These are phyloP conservation scores for Regulus satrapa DNA, from an alignment of 2,113 vertebrate species.

Conservation along the genomic window DNA sequence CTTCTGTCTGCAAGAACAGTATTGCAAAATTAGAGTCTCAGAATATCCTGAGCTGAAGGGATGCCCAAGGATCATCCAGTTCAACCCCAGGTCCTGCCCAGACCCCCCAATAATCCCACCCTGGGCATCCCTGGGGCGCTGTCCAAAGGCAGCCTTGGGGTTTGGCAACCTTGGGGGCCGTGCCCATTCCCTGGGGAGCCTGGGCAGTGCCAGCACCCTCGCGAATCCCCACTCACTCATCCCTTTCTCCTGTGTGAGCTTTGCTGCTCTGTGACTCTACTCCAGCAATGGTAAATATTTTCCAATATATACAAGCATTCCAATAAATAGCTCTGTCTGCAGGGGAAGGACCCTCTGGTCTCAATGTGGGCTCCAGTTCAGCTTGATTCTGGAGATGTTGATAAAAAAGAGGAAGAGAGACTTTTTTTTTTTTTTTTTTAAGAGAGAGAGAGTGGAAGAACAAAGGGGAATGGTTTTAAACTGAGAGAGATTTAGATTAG, in stretches of 20 bases:
- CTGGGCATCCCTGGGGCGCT: fast-evolving
- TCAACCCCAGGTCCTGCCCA: fast-evolving
- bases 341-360: neutral
- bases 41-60: neutral
- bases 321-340: neutral
- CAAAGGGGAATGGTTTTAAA: neutral
- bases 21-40: neutral
- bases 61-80: fast-evolving
- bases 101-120: neutral
- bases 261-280: neutral
- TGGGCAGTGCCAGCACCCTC: neutral
- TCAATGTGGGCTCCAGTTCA: fast-evolving
- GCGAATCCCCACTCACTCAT: fast-evolving
- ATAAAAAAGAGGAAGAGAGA: neutral
- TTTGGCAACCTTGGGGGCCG: no score
- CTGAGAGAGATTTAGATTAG: neutral
- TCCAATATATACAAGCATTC: fast-evolving
- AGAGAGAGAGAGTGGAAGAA: neutral
- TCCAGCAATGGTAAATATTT: neutral
- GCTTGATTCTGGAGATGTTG: neutral
- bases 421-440: no score
- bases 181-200: neutral
- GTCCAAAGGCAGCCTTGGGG: no score
- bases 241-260: neutral
- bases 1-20: fast-evolving